Percentiles rank a stretch among this genome's conserved stretches.
Conservation (phyloP, 2,888 invertebrate genomes). For the Trissonchulus sp. region DNA sequence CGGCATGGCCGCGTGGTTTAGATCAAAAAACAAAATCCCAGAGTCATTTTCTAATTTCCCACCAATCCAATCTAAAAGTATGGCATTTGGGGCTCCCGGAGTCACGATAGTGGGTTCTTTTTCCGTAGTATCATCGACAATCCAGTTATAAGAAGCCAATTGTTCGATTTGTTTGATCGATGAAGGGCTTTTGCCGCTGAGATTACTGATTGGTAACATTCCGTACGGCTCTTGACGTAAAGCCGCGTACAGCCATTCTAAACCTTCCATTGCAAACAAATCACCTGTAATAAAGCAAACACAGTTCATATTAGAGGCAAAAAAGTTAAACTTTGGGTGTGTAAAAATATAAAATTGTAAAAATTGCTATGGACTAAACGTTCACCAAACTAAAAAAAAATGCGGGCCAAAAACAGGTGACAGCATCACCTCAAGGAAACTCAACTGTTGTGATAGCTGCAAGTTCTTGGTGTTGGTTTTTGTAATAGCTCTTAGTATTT, state of each 20-base stretch:
- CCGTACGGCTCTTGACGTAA: constrained; percentile 50
- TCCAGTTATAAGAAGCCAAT: constrained; percentile 50
- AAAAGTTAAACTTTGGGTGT: too few species aligned
- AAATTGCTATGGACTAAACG: too few species aligned
- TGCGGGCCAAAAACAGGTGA: too few species aligned
- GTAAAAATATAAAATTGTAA: too few species aligned
- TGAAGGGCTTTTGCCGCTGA: constrained; percentile 44
- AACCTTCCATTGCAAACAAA: neutral
- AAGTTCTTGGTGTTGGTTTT: too few species aligned
- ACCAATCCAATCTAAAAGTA: constrained; percentile 44
- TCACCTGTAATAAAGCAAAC: too few species aligned
- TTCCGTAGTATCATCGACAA: constrained; percentile 43
- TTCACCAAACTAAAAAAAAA: too few species aligned
- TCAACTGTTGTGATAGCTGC: too few species aligned
- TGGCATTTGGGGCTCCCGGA: constrained; percentile 20
- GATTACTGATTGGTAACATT: constrained; percentile 46
- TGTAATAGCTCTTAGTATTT: too few species aligned
- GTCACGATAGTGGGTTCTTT: constrained; percentile 19
- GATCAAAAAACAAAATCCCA: constrained; percentile 50
- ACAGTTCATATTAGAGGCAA: too few species aligned
- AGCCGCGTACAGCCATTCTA: constrained; percentile 47
- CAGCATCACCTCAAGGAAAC: too few species aligned
- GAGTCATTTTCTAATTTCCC: constrained; percentile 46
- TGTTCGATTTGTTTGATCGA: constrained; percentile 48
- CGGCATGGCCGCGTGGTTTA: constrained; percentile 44